A percentile compares a stretch with the other conserved stretches of the same genome.
These are phyloP conservation scores for Idris sp. DNA, from an alignment of 1,140 invertebrate species.

Conservation along the genomic window DNA sequence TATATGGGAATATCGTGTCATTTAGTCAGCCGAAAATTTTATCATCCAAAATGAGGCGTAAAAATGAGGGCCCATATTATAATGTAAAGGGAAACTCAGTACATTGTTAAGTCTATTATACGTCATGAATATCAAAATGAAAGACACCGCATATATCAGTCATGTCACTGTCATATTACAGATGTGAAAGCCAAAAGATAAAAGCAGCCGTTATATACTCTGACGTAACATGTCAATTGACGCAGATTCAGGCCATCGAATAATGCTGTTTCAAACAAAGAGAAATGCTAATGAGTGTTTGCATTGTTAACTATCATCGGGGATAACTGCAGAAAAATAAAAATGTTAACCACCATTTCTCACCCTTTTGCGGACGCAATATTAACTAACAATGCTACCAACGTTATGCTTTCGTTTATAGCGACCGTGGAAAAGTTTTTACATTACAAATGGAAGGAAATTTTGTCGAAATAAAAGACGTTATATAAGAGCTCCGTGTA, in stretches of 20 bases:
- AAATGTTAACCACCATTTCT: slow-evolving; percentile 25
- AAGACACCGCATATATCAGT: slow-evolving; percentile 42
- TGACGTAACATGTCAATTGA: slow-evolving; percentile 59
- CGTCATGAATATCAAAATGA: slow-evolving; percentile 41
- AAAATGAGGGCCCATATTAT: not conserved
- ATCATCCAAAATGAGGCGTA: slow-evolving; percentile 6
- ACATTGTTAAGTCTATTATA: slow-evolving; percentile 45
- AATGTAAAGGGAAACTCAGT: slow-evolving; percentile 36
- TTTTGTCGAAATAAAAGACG: no score
- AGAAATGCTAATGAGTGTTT: slow-evolving; percentile 49
- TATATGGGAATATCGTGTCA: slow-evolving; percentile 9
- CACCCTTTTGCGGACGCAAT: slow-evolving; percentile 13
- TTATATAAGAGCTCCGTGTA: no score
- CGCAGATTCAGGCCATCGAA: slow-evolving; percentile 20
- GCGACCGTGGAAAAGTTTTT: no score
- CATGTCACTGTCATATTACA: slow-evolving; percentile 56
- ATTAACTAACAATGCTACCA: no score
- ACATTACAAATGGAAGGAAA: no score
- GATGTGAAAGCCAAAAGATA: slow-evolving; percentile 58
- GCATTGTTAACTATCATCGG: slow-evolving; percentile 28
- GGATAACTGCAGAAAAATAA: not conserved
- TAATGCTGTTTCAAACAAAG: slow-evolving; percentile 42
- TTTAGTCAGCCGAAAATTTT: slow-evolving; percentile 24
- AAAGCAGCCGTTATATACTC: slow-evolving; percentile 41
- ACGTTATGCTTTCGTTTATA: no score